Percentiles rank a stretch among this genome's conserved stretches.
These are phyloP conservation scores for Drosophila virilis DNA, from an alignment of 1,140 invertebrate genomes.

Conservation along the genomic window DNA sequence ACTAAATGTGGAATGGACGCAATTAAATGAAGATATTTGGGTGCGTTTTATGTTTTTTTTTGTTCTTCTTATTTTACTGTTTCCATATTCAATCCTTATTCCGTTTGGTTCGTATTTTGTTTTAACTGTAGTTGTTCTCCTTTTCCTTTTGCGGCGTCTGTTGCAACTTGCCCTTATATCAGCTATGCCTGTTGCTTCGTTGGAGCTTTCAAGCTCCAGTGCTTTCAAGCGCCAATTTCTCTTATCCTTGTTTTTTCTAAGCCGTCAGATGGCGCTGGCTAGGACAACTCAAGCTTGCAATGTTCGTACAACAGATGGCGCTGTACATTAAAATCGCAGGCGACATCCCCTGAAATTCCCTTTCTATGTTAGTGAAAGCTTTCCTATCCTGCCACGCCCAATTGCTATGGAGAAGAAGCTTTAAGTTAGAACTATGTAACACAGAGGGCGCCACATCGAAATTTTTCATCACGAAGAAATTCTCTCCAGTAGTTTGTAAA, in stretches of 20 bases:
- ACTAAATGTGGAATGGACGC: constrained; percentile 55
- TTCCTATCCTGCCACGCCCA: not conserved
- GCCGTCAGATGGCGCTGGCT: constrained; percentile 28
- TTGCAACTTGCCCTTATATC: constrained; percentile 2
- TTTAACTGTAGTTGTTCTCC: not conserved
- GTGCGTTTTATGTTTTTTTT: constrained; percentile 41
- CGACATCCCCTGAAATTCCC: not conserved
- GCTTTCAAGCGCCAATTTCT: not conserved
- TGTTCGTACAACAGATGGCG: not conserved
- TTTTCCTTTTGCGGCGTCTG: not conserved
- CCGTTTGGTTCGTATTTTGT: not conserved
- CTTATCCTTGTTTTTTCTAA: not conserved
- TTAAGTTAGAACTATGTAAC: not conserved
- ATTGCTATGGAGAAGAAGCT: not conserved
- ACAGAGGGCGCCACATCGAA: not conserved
- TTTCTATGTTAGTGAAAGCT: not conserved
- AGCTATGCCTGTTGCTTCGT: constrained; percentile 43
- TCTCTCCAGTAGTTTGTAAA: too few species aligned
- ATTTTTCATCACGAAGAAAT: not conserved
- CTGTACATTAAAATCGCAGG: not conserved
- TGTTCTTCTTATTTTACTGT: not conserved
- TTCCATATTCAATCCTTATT: not conserved
- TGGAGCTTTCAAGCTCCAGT: constrained; percentile 24
- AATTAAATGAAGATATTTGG: constrained; percentile 59
- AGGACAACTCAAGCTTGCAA: not conserved